These are phyloP conservation scores for Catharus ustulatus DNA, from an alignment of 2,797 vertebrate genomes.

Conservation along the genomic window DNA sequence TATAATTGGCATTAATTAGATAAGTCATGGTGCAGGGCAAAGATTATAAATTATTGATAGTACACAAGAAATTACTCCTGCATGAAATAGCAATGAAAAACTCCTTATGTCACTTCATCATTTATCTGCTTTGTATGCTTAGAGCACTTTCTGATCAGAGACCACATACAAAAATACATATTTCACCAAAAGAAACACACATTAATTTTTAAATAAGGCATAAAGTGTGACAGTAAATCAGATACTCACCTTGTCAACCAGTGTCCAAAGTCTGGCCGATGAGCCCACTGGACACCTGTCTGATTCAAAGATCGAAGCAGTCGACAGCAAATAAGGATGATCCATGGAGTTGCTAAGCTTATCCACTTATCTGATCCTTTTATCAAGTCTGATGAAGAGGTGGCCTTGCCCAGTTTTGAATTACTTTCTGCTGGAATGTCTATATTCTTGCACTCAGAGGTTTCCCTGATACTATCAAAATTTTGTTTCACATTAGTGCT, in stretches of 20 bases:
- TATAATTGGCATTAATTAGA: constrained; percentile 14
- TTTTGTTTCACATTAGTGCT: not conserved
- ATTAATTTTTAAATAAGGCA: not conserved
- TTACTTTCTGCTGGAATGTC: not conserved
- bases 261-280: constrained; percentile 90
- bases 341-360: constrained; percentile 85
- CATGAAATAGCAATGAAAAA: not conserved
- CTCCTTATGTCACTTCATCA: not conserved
- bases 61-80: not conserved
- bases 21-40: not conserved
- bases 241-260: constrained; percentile 91
- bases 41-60: not conserved
- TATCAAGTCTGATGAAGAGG: not conserved
- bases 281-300: constrained; percentile 94
- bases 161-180: not conserved
- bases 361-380: constrained; percentile 82
- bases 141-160: not conserved
- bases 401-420: not conserved
- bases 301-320: constrained; percentile 93
- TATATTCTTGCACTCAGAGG: not conserved
- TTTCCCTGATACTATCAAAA: rapidly evolving
- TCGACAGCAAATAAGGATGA: constrained; percentile 88
- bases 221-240: not conserved
- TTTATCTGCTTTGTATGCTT: not conserved
- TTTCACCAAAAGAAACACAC: not conserved